These are phyloP conservation scores for Melinopterus prodromus DNA, from an alignment of 2,888 invertebrate genomes.

Conservation along the genomic window DNA sequence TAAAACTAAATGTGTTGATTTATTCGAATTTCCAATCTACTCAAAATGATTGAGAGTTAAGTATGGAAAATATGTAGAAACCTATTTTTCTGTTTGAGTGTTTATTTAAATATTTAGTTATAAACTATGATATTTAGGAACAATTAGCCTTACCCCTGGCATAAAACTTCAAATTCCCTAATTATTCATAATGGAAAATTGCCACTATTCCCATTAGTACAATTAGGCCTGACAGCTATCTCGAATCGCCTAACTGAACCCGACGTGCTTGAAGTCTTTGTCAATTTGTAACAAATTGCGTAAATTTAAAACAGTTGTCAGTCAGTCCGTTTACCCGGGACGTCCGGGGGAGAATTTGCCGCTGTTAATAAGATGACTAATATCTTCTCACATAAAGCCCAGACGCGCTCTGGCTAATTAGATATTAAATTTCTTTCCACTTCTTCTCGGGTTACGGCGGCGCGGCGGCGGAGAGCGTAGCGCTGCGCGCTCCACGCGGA, in stretches of 20 bases:
- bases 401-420: conserved; percentile 49
- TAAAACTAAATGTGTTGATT: no score
- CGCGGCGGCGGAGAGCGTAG: neutral
- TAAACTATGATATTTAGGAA: no score
- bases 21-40: no score
- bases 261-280: neutral
- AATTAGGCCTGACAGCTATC: neutral
- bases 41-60: no score
- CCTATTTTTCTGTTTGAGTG: no score
- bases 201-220: neutral
- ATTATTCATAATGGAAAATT: no score
- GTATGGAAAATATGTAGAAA: no score
- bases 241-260: neutral
- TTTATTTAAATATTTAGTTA: no score
- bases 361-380: conserved; percentile 38
- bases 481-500: neutral
- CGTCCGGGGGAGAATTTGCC: neutral
- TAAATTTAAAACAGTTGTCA: neutral
- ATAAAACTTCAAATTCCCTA: no score
- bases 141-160: no score
- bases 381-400: conserved; percentile 47
- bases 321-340: neutral
- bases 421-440: conserved; percentile 48
- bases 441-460: neutral
- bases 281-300: neutral